A percentile compares a stretch with the other conserved stretches of the same genome.
Conservation (phyloP, 2,888 invertebrate genomes). For the Adineta ricciae region DNA sequence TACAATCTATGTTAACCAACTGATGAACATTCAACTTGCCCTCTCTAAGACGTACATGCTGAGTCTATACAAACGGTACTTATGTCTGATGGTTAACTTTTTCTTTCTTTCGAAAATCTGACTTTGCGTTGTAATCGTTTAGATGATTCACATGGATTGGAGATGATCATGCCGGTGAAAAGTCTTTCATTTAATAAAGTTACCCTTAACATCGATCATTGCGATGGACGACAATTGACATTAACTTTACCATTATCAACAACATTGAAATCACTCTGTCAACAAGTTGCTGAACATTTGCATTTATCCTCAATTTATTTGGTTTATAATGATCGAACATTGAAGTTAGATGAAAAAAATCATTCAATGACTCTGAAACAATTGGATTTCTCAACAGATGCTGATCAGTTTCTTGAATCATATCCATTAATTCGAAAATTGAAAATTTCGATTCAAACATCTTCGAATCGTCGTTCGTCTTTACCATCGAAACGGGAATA, state of each 20-base stretch:
- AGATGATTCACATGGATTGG: background rate
- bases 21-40: slow-evolving; percentile 6
- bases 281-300: background rate
- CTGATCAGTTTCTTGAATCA: background rate
- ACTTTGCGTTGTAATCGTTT: background rate
- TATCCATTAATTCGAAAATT: background rate
- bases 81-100: background rate
- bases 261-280: background rate
- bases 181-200: background rate
- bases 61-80: background rate
- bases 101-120: background rate
- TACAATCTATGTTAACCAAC: background rate
- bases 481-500: background rate
- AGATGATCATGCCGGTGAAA: background rate
- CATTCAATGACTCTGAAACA: background rate
- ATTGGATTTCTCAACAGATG: background rate
- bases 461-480: background rate
- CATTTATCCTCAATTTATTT: background rate
- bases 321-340: slow-evolving; percentile 11
- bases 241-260: background rate
- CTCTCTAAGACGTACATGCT: slow-evolving; percentile 6
- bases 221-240: background rate
- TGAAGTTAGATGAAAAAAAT: background rate
- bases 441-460: background rate
- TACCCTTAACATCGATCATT: background rate